phyloP scores from a whole-genome alignment of 2,797 vertebrate genomes.

The Propithecus deckenii region DNA sequence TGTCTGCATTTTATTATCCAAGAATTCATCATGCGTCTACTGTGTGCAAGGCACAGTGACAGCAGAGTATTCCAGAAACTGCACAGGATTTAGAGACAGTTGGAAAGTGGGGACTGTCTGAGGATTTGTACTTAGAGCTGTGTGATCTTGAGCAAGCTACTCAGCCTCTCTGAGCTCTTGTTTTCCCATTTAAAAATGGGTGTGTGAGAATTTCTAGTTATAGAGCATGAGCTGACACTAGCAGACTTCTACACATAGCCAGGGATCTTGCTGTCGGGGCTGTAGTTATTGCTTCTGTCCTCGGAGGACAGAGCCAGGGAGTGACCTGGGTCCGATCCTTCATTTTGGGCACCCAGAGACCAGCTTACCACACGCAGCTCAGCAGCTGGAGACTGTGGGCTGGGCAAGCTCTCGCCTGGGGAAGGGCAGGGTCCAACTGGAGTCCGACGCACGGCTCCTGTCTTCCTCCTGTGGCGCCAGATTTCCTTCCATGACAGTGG shows the following conservation, averaged over 20 bases:
- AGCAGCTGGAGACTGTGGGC: background rate
- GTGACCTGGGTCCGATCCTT: background rate
- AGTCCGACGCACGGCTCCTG: background rate
- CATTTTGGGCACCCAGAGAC: background rate
- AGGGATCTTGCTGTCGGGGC: too few species aligned
- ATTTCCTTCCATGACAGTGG: background rate
- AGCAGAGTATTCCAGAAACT: background rate
- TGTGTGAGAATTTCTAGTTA: background rate
- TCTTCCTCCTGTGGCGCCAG: background rate
- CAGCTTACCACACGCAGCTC: background rate
- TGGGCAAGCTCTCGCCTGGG: background rate
- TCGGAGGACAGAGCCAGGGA: background rate
- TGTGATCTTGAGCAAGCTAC: background rate
- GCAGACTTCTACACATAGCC: background rate
- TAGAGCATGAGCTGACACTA: background rate
- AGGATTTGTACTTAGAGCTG: background rate
- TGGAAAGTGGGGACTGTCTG: background rate
- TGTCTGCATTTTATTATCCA: background rate
- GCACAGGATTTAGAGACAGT: background rate
- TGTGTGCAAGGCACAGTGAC: background rate
- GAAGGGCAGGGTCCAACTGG: background rate
- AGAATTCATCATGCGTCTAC: background rate
- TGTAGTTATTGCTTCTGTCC: background rate
- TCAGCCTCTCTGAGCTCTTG: background rate
- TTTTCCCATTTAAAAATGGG: background rate